Evolutionary conservation across 2,113 vertebrate genomes (phyloP).

Genomic region (Bothrops jararaca): DNA sequence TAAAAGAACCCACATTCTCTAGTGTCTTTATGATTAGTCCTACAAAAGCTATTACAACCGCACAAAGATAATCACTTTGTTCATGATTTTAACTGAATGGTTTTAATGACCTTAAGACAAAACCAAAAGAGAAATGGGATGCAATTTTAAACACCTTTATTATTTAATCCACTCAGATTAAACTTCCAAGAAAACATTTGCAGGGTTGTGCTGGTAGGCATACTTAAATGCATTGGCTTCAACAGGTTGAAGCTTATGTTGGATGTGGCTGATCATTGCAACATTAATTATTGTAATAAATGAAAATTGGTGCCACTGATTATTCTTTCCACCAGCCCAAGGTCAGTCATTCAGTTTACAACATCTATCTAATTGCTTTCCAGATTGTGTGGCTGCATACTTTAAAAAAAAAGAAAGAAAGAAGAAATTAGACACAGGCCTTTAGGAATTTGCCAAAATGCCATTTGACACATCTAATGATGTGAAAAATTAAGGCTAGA

Average conservation of each 20-base stretch:
- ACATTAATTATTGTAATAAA: background rate
- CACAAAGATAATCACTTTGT: background rate
- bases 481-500: slow-evolving; percentile 34
- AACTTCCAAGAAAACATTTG: background rate
- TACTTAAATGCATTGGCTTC: background rate
- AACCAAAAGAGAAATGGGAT: background rate
- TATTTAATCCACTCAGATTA: background rate
- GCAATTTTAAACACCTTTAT: background rate
- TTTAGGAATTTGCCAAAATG: slow-evolving; percentile 3
- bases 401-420: background rate
- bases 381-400: background rate
- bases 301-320: background rate
- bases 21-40: background rate
- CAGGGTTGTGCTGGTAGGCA: background rate
- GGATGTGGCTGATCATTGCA: background rate
- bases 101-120: background rate
- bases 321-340: background rate
- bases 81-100: background rate
- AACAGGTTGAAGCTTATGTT: background rate
- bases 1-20: background rate
- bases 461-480: background rate
- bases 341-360: background rate
- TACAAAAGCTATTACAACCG: background rate
- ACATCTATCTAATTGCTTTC: background rate
- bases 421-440: slow-evolving; percentile 3